These are phyloP conservation scores for Oncorhynchus clarkii DNA, from an alignment of 2,113 vertebrate genomes.

Conservation along the genomic window DNA sequence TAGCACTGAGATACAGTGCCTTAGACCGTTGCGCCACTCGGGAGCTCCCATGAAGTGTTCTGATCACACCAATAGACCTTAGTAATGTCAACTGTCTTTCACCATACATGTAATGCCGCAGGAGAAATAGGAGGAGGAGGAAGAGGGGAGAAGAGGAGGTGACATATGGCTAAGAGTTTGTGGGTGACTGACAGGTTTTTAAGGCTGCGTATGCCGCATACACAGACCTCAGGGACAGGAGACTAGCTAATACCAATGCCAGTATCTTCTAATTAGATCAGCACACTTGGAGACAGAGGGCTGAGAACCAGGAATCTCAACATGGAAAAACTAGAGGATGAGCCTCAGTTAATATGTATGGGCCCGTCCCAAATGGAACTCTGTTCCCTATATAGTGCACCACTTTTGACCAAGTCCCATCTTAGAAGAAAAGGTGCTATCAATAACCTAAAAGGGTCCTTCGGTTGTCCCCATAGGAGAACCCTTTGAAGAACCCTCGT, in stretches of 20 bases:
- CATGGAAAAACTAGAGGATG: not conserved
- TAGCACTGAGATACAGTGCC: too few species aligned
- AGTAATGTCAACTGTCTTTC: not conserved
- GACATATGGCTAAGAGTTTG: constrained; percentile 46
- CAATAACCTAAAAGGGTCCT: too few species aligned
- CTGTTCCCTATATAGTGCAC: too few species aligned
- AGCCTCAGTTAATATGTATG: not conserved
- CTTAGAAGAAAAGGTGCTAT: too few species aligned
- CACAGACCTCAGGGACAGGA: constrained; percentile 7
- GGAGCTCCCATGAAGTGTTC: too few species aligned
- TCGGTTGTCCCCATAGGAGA: too few species aligned
- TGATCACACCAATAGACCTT: not conserved
- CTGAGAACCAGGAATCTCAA: constrained; percentile 15
- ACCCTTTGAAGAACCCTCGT: too few species aligned
- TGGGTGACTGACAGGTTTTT: constrained; percentile 31
- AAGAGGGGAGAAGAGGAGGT: not conserved
- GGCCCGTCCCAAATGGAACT: too few species aligned
- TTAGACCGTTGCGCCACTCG: too few species aligned
- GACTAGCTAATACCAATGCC: constrained; percentile 27
- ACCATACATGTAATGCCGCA: not conserved
- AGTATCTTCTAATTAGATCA: constrained; percentile 38
- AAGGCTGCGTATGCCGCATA: not conserved
- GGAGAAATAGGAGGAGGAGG: not conserved
- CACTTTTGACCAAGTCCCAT: too few species aligned
- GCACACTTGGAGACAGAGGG: constrained; percentile 14